Base-by-base conservation (phyloP, 2,797 vertebrate species). In the Gouania willdenowi region DNA sequence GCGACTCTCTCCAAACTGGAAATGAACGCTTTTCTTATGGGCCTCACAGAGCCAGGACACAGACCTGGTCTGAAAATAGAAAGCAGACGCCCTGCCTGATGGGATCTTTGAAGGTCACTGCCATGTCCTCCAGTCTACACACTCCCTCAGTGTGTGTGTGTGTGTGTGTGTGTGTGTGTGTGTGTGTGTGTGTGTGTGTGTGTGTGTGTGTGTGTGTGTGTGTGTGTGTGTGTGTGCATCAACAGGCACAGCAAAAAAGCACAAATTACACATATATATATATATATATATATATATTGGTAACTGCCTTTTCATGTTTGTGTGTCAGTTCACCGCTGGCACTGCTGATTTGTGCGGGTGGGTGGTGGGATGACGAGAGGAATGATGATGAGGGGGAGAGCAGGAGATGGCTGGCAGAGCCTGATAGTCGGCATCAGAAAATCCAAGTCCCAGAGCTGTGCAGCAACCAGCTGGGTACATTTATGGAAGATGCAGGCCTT, bases 41-140 rank as follows among this genome's bases (percentile, higher is more conserved):
- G 41, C 17, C 16, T 50, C 17, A 43, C 30, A 34, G 16, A 30
- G 27, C 17, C 31, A 25, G 7, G 14, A 41, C 44, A 54, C 36
- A 44, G 18, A 42, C 41, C 44, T 27, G 15, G 49, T 41, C 43
- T 60, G 44, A 39, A 50, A 75, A 66, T 49, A 66, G 50, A 63
- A 60, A 37, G 60, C 65, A 68, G 35, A 66, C 60, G 56, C 26
- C 19, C 18, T 5, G 54, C 53, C 74, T 58, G 60, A 61, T 50
- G 80, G 75, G 73, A 74, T 75, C 45, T 72, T 47, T 88, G 83
- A 86, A 88, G 88, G 83, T 79, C 77, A 85, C 50, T 36, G 48
- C 8, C 16, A 8, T 62, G 75, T 72, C 68, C 64, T 71, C 59
- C 41, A 31, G n/a, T n/a, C n/a, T 21, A 11, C 54, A 52, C 34